Evolutionary conservation across 1,140 invertebrate species (phyloP), one percentile per base, ranked within the genome.

Genomic region (Procambarus virginalis): DNA sequence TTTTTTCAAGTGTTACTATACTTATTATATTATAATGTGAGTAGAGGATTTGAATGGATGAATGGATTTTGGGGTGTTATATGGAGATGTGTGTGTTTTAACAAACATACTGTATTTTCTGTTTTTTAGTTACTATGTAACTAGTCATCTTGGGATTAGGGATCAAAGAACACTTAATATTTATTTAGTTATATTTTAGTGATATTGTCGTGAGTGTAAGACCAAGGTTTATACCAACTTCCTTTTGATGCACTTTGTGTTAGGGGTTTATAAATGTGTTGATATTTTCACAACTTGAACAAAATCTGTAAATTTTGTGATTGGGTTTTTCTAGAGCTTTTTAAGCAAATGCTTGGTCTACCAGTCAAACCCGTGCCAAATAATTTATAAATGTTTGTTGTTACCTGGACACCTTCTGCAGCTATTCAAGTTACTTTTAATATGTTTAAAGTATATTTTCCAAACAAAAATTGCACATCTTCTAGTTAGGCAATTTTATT

Each of bases 61-160:
- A 45, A n/a, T 45, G 46, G 46, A 83, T 60, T 17, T 48, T 14
- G 55, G 81, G 64, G 45, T 22, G 45, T 64, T 83, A 68, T 83
- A 70, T 70, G 45, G n/a, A 64, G 58, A 20, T 64, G 46, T n/a
- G 70, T 22, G n/a, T 48, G n/a, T 8, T 20, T 10, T 75, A 55
- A 17, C 3, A 51, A 22, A 55, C n/a, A 75, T 22, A 84, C 34
- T 12, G 46, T 10, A 12, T 51, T 73, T 75, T 70, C 17, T 68
- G 34, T 55, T 55, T 55, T 73, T 81, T 88, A 88, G 86, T 88
- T 88, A 88, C 86, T 88, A 73, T 88, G 86, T 88, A 88, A 88
- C 86, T 88, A 88, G 78, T 88, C 79, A 88, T 48, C 64, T 75
- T 81, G 77, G 86, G 78, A 88, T 88, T 88, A 88, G 78, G 86